Evolutionary conservation across 64 coral and sea anemone species (phyloP), one percentile per base, ranked within the genome.

Genomic region (Stichodactyla helianthus): DNA sequence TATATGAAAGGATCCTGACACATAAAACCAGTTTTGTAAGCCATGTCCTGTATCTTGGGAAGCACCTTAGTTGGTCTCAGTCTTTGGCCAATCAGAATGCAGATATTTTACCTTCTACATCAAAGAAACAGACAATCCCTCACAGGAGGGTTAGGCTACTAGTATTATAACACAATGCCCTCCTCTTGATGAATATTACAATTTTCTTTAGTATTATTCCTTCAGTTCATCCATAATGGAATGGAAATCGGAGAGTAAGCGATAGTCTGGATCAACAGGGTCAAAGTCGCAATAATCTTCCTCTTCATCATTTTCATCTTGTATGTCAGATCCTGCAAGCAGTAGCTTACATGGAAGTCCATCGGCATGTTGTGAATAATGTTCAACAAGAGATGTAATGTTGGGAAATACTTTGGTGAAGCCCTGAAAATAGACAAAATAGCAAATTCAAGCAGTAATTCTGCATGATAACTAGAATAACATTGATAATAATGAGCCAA

Each of bases 161-260:
- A 44, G 35, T 44, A 44, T 44, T 44, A 44, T 44, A 44, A 44
- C 35, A 44, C 35, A 44, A 44, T 44, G 35, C 35, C 35, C 35
- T 44, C 35, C 1, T 31, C 28, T 44, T 44, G 35, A 3, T 44
- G 2, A 44, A 44, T 44, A 44, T 44, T 44, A 44, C 35, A 44
- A 3, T 44, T 44, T 44, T 44, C 35, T 44, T 44, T 44, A 44
- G 2, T 44, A 44, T 3, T 44, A 59, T 64, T 52, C 79, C 12
- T 74, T 93, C 52, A 96, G 74, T 50, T 96, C 94, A 58, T 83
- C 88, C 88, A 93, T 93, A 82, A 96, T 96, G 35, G 91, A 57
- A 20, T 85, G 85, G 64, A 93, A 96, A 87, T 96, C 94, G 35
- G 94, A 93, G 56, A 96, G 82, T 67, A 76, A 35, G 74, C 84